phyloP scores from a whole-genome alignment of 2,888 invertebrate genomes.

The Tetropium fuscum region DNA sequence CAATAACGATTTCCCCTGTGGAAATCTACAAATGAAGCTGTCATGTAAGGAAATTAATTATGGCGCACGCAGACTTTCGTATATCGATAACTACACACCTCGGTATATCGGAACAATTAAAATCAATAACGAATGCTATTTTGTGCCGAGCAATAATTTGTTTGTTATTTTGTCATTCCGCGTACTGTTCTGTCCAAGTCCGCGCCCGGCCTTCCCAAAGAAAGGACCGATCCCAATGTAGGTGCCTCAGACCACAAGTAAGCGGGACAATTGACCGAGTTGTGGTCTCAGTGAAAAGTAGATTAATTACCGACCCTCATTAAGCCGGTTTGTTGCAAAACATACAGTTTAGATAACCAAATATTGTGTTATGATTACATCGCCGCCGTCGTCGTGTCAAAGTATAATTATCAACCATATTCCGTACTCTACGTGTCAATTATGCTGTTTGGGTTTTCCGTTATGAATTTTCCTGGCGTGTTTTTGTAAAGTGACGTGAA shows the following conservation, averaged over 20 bases:
- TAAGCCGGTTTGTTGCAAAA: constrained; percentile 33
- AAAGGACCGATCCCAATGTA: neutral
- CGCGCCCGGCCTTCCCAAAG: constrained; percentile 6
- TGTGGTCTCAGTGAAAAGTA: constrained; percentile 41
- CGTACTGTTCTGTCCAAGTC: too few species aligned
- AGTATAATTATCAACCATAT: constrained; percentile 14
- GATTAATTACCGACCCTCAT: constrained; percentile 46
- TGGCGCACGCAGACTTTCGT: too few species aligned
- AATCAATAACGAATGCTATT: too few species aligned
- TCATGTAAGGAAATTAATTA: too few species aligned
- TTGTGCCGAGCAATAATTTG: too few species aligned
- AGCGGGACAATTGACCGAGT: constrained; percentile 38
- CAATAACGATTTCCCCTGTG: too few species aligned
- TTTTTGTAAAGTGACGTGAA: constrained; percentile 2
- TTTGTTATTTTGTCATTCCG: too few species aligned
- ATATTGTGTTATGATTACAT: constrained; percentile 25
- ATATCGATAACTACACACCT: too few species aligned
- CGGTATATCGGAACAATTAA: too few species aligned
- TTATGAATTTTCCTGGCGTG: constrained; percentile 3
- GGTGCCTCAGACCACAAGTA: constrained; percentile 16
- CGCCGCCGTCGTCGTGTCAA: constrained; percentile 16
- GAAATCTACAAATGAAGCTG: too few species aligned
- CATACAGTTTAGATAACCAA: constrained; percentile 25
- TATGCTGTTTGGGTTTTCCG: neutral
- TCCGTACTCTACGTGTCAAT: constrained; percentile 1